A percentile compares a stretch with the other conserved stretches of the same genome.
phyloP scores from a whole-genome alignment of 2,888 invertebrate genomes.

The Stomorhina lunata region DNA sequence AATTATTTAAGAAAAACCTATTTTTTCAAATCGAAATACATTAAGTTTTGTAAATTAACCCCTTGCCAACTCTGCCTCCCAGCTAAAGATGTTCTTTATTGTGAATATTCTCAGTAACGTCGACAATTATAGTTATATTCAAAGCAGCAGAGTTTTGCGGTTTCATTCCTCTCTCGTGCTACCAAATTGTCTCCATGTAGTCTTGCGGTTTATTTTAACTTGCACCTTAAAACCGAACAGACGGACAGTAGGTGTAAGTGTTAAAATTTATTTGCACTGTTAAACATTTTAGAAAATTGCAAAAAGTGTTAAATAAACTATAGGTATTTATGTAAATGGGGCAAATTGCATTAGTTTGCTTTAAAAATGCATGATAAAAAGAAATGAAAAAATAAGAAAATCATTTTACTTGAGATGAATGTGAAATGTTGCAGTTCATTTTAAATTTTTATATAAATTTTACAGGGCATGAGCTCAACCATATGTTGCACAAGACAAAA shows the following conservation, averaged over 20 bases:
- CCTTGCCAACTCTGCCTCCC: too few relatives aligned
- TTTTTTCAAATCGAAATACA: too few relatives aligned
- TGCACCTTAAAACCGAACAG: background rate
- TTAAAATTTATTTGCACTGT: background rate
- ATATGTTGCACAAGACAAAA: background rate
- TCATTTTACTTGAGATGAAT: constrained; percentile 16
- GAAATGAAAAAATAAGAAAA: background rate
- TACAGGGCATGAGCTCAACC: background rate
- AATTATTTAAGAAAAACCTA: too few relatives aligned
- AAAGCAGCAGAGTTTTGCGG: too few relatives aligned
- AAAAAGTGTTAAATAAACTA: constrained; percentile 43
- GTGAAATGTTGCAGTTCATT: background rate
- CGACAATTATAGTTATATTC: too few relatives aligned
- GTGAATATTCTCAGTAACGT: too few relatives aligned
- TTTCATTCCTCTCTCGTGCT: constrained; percentile 19
- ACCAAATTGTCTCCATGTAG: constrained; percentile 4
- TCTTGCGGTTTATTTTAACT: background rate
- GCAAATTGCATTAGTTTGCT: constrained; percentile 3
- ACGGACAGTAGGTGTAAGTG: background rate
- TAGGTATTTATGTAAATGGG: constrained; percentile 28
- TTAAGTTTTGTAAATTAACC: too few relatives aligned
- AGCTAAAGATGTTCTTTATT: too few relatives aligned
- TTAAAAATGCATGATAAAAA: constrained; percentile 22
- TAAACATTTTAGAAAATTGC: constrained; percentile 8
- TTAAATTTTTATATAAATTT: background rate